phyloP scores from a whole-genome alignment of 1,140 invertebrate species.

The Eufriesea mexicana region DNA sequence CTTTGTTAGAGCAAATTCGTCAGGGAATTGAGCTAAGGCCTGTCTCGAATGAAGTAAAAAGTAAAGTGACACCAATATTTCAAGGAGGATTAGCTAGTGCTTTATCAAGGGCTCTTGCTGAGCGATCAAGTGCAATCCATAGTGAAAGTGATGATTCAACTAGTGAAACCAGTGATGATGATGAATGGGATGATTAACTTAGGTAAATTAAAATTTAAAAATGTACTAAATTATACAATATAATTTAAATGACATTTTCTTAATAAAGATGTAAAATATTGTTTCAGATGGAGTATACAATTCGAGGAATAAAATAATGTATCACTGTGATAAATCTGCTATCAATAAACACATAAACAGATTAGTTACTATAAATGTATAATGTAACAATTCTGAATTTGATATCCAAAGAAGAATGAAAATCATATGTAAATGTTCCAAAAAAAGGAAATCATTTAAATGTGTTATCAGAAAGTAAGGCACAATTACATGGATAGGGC shows the following conservation, averaged over 20 bases:
- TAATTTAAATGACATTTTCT: slow-evolving; percentile 7
- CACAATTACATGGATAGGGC: slow-evolving; percentile 47
- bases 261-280: slow-evolving; percentile 21
- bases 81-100: slow-evolving; percentile 89
- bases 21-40: slow-evolving; percentile 89
- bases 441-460: slow-evolving; percentile 28
- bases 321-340: slow-evolving; percentile 66
- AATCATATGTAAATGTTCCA: slow-evolving; percentile 57
- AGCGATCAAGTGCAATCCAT: slow-evolving; percentile 88
- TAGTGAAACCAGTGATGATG: slow-evolving; percentile 84
- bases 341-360: slow-evolving; percentile 61
- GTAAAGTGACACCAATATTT: slow-evolving; percentile 82
- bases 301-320: slow-evolving; percentile 57
- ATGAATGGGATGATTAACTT: slow-evolving; percentile 87
- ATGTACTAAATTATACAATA: not conserved
- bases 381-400: slow-evolving; percentile 60
- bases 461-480: slow-evolving; percentile 50
- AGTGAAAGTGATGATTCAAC: slow-evolving; percentile 84
- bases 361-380: slow-evolving; percentile 59
- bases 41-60: slow-evolving; percentile 78
- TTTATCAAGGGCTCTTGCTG: slow-evolving; percentile 89
- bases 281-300: slow-evolving; percentile 57
- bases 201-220: slow-evolving; percentile 17
- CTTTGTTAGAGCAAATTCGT: slow-evolving; percentile 83
- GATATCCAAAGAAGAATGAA: slow-evolving; percentile 60